Base-by-base conservation (phyloP, 2,888 invertebrate species). In the Perizoma flavofasciatum region DNA sequence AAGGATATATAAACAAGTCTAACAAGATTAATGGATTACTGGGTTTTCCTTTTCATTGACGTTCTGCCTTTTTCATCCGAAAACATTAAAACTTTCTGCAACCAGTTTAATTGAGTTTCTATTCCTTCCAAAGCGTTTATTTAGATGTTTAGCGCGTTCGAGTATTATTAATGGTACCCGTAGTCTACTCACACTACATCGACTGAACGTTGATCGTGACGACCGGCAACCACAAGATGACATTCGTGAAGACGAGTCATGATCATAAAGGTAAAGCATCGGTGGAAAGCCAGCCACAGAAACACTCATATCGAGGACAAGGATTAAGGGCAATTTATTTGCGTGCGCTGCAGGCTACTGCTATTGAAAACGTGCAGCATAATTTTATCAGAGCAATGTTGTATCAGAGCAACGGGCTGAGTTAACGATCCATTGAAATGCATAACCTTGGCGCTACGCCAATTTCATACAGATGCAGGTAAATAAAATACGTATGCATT, bases 361-460 rank as follows among this genome's bases (percentile, higher is more conserved):
- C 45, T 63, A 54, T 45, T 47, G 41, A 53, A 50, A 56, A 50
- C 9, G 9, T 51, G 43, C 48, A 50, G 33, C 44, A 39, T 57
- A 46, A 49, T 55, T 54, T 50, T 54, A 57, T 54, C 61, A 47
- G 40, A 46, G 56, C 53, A 53, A 50, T 54, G 49, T 62, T 57
- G 49, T 58, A 55, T n/a, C n/a, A n/a, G n/a, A n/a, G n/a, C n/a
- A n/a, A n/a, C 58, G 60, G 65, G 47, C 43, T 49, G 57, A 52
- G 66, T 47, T 54, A 85, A 85, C 77, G 82, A 84, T 78, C 77
- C 75, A 79, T 81, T 83, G 77, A 86, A 79, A 81, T 74, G 76
- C 77, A 75, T 66, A 85, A 76, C 83, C 82, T 85, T 87, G 86
- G 87, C 79, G 56, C 60, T 54, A 70, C 63, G 85, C 86, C 87